Conservation (phyloP, 1,140 invertebrate genomes). For the Anoplolepis gracilipes region DNA sequence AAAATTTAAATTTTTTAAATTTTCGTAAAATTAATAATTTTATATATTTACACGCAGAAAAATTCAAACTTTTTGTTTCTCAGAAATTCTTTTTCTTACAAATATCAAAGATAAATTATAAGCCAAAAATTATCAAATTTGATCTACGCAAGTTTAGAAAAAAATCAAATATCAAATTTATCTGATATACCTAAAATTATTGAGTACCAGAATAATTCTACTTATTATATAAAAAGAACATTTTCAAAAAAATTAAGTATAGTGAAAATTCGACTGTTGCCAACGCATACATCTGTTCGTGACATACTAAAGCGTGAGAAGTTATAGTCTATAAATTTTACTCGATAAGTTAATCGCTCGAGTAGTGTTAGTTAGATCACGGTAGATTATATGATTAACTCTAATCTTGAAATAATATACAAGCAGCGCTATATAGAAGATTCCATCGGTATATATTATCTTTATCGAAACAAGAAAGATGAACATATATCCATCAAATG, state of each 20-base stretch:
- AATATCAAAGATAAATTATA: neutral
- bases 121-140: neutral
- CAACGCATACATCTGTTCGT: neutral
- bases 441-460: conserved; percentile 36
- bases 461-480: conserved; percentile 48
- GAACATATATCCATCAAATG: neutral
- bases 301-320: conserved; percentile 64
- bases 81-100: neutral
- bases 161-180: neutral
- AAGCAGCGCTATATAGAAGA: conserved; percentile 58
- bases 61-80: neutral
- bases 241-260: neutral
- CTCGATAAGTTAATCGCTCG: conserved; percentile 50
- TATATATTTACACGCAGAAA: neutral
- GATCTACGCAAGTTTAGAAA: neutral
- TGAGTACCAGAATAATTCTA: neutral
- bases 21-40: neutral
- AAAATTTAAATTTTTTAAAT: too few relatives aligned
- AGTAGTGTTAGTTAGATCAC: conserved; percentile 66
- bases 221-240: neutral
- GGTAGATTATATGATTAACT: conserved; percentile 72
- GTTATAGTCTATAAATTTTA: conserved; percentile 66
- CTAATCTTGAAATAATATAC: conserved; percentile 75
- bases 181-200: neutral
- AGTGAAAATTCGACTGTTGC: neutral